Evolutionary conservation across 2,113 vertebrate genomes (phyloP).

Genomic region (Delphinapterus leucas): DNA sequence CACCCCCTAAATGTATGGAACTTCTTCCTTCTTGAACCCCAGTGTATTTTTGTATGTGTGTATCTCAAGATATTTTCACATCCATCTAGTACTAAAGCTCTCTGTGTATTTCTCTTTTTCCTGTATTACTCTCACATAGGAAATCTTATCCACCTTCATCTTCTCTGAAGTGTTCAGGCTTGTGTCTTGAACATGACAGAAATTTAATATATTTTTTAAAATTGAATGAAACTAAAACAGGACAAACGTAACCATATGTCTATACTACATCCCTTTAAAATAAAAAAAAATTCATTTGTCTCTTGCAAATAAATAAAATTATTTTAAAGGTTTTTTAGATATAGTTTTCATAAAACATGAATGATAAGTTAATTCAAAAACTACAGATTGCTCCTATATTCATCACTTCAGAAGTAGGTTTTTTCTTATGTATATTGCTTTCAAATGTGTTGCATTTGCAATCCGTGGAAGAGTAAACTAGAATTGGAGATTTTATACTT

Average conservation of each 20-base stretch:
- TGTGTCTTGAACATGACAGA: background rate
- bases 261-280: background rate
- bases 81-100: background rate
- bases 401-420: background rate
- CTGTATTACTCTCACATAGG: background rate
- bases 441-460: background rate
- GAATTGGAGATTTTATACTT: background rate
- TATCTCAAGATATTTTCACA: background rate
- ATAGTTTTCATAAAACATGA: background rate
- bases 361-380: background rate
- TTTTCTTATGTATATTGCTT: background rate
- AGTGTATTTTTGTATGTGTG: background rate
- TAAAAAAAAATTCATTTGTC: background rate
- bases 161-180: background rate
- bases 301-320: background rate
- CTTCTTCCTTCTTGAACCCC: background rate
- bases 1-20: background rate
- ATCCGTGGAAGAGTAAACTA: background rate
- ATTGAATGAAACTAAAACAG: background rate
- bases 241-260: background rate
- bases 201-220: background rate
- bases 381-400: background rate
- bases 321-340: background rate
- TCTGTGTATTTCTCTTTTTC: background rate
- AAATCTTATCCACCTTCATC: background rate